phyloP scores from a whole-genome alignment of 2,888 invertebrate genomes.

The Zaprionus obscuricornis region DNA sequence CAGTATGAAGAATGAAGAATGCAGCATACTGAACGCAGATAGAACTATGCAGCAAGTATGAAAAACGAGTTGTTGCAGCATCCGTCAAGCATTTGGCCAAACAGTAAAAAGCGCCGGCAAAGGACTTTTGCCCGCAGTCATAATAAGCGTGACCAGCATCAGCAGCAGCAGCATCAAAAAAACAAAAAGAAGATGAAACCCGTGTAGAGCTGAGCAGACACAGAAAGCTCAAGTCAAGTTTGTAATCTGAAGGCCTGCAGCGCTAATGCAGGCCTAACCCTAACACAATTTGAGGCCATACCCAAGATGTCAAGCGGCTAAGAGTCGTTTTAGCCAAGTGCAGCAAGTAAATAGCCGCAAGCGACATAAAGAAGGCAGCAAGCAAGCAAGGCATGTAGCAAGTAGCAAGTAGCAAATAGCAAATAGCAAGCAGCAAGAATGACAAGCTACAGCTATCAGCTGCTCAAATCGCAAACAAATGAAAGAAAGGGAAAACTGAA shows the following conservation, averaged over 20 bases:
- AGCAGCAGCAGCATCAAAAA: conserved; percentile 9
- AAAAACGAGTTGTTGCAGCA: no score
- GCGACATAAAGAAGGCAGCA: conserved; percentile 16
- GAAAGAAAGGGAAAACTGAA: conserved; percentile 60
- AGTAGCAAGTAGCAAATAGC: no score
- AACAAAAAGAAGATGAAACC: no score
- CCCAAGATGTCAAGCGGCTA: conserved; percentile 59
- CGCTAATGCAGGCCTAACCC: conserved; percentile 62
- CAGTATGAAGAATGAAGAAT: no score
- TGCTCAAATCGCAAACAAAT: conserved; percentile 48
- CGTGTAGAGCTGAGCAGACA: no score
- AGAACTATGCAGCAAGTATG: no score
- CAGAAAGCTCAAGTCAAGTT: no score
- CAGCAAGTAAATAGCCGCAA: conserved; percentile 68
- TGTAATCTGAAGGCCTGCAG: conserved; percentile 56
- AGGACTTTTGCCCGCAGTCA: conserved; percentile 61
- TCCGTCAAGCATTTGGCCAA: conserved; percentile 74
- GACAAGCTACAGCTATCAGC: conserved; percentile 27
- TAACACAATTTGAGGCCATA: conserved; percentile 73
- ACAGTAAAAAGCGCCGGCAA: conserved; percentile 66
- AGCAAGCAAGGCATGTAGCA: no score
- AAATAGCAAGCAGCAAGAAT: neutral
- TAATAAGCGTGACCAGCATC: conserved; percentile 74
- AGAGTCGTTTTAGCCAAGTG: conserved; percentile 64
- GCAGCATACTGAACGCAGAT: no score